phyloP scores from a whole-genome alignment of 2,113 vertebrate genomes.

The Scophthalmus maximus region DNA sequence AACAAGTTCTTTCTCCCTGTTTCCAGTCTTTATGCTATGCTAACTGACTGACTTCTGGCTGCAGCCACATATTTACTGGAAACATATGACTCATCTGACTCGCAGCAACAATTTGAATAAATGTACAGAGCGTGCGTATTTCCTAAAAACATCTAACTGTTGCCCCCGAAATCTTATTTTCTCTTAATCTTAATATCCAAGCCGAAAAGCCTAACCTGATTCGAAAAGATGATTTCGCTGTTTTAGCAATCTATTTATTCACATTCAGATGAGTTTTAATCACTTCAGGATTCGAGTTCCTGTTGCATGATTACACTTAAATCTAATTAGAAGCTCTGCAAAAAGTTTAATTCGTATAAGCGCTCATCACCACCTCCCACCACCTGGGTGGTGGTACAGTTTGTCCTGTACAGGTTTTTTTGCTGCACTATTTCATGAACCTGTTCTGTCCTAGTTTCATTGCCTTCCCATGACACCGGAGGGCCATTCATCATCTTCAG shows the following conservation, averaged over 20 bases:
- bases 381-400: slow-evolving; percentile 29
- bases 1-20: too few species aligned
- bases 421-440: slow-evolving; percentile 55
- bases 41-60: too few species aligned
- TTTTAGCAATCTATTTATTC: not conserved
- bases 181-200: too few species aligned
- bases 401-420: slow-evolving; percentile 41
- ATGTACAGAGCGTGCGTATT: too few species aligned
- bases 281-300: not conserved
- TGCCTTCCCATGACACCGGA: slow-evolving; percentile 77
- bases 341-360: slow-evolving; percentile 49
- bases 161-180: not conserved
- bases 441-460: slow-evolving; percentile 76
- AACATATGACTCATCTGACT: too few species aligned
- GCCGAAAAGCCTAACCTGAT: not conserved
- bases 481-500: slow-evolving; percentile 82
- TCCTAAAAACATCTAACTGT: not conserved
- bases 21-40: too few species aligned
- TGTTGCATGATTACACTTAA: slow-evolving; percentile 14
- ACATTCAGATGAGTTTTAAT: not conserved
- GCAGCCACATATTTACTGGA: too few species aligned
- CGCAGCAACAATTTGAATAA: too few species aligned
- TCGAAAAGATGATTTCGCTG: not conserved
- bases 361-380: not conserved
- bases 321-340: not conserved